Conservation (phyloP, 2,113 vertebrate species). For the Macrotus californicus region DNA sequence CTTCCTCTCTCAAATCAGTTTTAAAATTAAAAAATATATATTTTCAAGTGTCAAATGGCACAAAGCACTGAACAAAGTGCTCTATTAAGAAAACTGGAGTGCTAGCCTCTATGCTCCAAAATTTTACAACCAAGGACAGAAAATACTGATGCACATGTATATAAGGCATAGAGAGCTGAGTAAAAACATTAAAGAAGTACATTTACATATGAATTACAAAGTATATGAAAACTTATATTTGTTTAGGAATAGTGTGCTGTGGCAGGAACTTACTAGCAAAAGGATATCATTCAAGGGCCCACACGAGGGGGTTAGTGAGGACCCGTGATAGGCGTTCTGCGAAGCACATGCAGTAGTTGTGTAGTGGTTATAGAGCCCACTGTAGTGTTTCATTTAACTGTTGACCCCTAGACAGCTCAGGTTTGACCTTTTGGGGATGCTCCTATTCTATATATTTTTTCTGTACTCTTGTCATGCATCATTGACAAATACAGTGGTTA, state of each 20-base stretch:
- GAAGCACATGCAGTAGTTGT: neutral
- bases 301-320: neutral
- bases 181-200: neutral
- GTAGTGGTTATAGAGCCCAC: neutral
- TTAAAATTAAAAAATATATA: neutral
- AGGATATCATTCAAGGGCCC: neutral
- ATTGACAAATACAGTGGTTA: neutral
- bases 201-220: neutral
- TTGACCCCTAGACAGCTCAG: neutral
- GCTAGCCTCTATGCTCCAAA: neutral
- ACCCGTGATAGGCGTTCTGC: neutral
- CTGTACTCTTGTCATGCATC: neutral
- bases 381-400: constrained; percentile 18
- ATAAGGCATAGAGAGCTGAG: neutral
- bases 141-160: neutral
- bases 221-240: constrained; percentile 1
- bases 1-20: too few species aligned
- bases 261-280: neutral
- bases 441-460: neutral
- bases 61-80: neutral
- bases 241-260: constrained; percentile 11
- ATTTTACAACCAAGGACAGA: neutral
- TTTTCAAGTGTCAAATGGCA: neutral
- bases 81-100: neutral
- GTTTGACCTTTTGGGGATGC: neutral